Evolutionary conservation across 2,797 vertebrate species (phyloP), one percentile per base, ranked within the genome.

Genomic region (Silurus aristotelis): DNA sequence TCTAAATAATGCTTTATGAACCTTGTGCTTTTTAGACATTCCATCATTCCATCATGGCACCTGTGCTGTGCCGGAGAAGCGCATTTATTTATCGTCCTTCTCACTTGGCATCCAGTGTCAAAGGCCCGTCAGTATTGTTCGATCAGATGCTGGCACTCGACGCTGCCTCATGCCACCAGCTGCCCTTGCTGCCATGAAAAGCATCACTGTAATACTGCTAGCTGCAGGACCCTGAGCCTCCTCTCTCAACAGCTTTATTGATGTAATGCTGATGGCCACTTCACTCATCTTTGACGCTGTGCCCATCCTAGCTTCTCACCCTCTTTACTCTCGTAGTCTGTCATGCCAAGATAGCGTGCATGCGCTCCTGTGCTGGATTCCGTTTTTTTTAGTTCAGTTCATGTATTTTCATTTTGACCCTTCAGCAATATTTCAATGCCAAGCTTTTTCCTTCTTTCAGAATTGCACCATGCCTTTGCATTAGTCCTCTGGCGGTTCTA

Each of bases 121-220:
- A 56, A 78, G 86, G 83, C 86, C 88, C 55, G 25, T 68, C 83
- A 88, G 55, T 82, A 80, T 86, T 87, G 85, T 86, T 87, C 88
- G 80, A 88, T 87, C 88, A 86, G 80, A 78, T 85, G 87, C 83
- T 91, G 88, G 84, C 88, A 89, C 83, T 88, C 73, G 56, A 80
- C 78, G 3, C 82, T 80, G 83, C 73, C 71, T 82, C 76, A 48
- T 77, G 72, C 75, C 63, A 60, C 88, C 86, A 87, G 87, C 87
- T 90, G 84, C 87, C 85, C 13, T 20, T 77, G 80, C 72, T 68
- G 68, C 77, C 19, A 70, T 79, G 87, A 88, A 82, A 82, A 87
- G 77, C 58, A 83, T 83, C 85, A 72, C 60, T 80, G 72, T 52
- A 55, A 63, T 77, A 7, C 63, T 71, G 70, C 85, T 85, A 55